Evolutionary conservation across 1,140 invertebrate genomes (phyloP), one percentile per base, ranked within the genome.

Genomic region (Eulimnadia texana): DNA sequence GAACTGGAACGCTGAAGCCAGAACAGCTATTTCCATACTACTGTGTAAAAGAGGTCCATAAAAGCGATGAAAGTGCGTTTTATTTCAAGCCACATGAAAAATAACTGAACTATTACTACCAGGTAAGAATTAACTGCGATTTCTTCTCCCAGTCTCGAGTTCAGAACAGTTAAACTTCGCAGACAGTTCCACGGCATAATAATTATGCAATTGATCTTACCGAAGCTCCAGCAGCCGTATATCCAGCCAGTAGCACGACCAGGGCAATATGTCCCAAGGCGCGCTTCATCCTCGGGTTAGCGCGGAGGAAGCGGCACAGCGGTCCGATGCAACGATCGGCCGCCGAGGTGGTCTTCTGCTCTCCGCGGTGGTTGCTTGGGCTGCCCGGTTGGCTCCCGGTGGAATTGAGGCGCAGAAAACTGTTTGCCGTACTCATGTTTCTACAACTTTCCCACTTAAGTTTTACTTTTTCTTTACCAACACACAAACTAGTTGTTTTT

Each of bases 181-280:
- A n/a, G n/a, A n/a, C n/a, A n/a, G n/a, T n/a, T n/a, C n/a, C n/a
- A n/a, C n/a, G n/a, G n/a, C n/a, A n/a, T n/a, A n/a, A n/a, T n/a
- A n/a, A n/a, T n/a, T n/a, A n/a, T n/a, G n/a, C n/a, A n/a, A n/a
- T 20, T 20, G 28, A 54, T 49, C 59, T 24, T 61, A 61, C 60
- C 50, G 60, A 61, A 52, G 60, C 60, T 33, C 60, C 60, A 25
- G 60, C 60, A 13, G 60, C 60, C 22, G 60, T 61, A 29, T 61
- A 61, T 2, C 49, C 16, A 19, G 49, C 49, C 13, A 61, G 50
- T 22, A 61, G 60, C 3, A 61, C 19, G 33, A 61, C 60, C 22
- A 61, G 51, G 28, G 22, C 60, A 9, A 51, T 42, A 20, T 61
- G 60, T 16, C 49, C 60, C 28, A 61, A 29, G 27, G 25, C 50